These are phyloP conservation scores for Pseudomugil gertrudae DNA, from an alignment of 2,797 vertebrate species.

Conservation along the genomic window DNA sequence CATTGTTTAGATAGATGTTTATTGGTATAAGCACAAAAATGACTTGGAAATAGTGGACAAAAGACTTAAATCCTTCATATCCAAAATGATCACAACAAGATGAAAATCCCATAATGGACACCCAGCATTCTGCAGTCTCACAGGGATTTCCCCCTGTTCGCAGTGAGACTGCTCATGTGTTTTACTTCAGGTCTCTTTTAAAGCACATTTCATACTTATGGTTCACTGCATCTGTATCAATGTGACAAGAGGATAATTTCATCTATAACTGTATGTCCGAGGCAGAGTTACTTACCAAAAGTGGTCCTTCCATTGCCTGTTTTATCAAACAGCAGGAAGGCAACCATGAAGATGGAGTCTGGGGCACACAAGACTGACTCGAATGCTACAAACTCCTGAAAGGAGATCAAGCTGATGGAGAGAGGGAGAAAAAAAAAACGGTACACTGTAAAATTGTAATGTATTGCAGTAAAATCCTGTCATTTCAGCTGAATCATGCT, in stretches of 20 bases:
- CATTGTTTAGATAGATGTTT: too few relatives aligned
- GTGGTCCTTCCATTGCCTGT: conserved; percentile 86
- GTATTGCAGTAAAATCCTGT: too few relatives aligned
- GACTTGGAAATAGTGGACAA: background rate
- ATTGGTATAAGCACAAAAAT: background rate
- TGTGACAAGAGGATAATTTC: background rate
- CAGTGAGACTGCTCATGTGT: background rate
- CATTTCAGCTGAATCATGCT: conserved; percentile 30
- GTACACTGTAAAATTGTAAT: too few relatives aligned
- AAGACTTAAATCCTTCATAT: background rate
- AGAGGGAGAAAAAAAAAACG: conserved; percentile 14
- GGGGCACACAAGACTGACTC: conserved; percentile 89
- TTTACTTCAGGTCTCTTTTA: conserved; percentile 4
- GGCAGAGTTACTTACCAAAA: conserved; percentile 82
- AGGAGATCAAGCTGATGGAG: conserved; percentile 87
- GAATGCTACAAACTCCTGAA: conserved; percentile 89
- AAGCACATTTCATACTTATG: conserved; percentile 8
- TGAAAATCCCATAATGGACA: background rate
- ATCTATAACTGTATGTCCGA: conserved; percentile 15
- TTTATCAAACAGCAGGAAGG: conserved; percentile 92
- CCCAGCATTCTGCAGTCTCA: background rate
- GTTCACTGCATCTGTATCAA: conserved; percentile 14
- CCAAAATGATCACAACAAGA: background rate
- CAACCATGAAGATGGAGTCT: conserved; percentile 88
- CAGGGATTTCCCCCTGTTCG: background rate